Evolutionary conservation across 2,888 invertebrate genomes (phyloP).

Genomic region (Globia sparganii): DNA sequence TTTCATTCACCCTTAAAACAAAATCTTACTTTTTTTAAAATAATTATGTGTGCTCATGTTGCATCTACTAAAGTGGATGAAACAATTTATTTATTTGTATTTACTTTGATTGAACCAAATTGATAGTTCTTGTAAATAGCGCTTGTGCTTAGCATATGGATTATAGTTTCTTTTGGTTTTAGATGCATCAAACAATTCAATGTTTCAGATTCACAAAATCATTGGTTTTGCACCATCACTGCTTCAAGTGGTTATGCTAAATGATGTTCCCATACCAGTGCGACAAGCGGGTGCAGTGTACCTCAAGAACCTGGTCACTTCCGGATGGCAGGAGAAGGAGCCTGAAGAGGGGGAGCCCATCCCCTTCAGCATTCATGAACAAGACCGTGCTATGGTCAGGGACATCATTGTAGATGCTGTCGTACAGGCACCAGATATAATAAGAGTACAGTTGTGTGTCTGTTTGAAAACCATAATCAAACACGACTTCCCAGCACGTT

Average conservation of each 20-base stretch:
- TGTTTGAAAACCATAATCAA: conserved; percentile 98
- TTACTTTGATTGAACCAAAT: background rate
- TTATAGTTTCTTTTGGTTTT: background rate
- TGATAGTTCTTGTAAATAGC: background rate
- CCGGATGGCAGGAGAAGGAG: conserved; percentile 97
- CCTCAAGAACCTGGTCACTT: conserved; percentile 97
- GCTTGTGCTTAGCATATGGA: background rate
- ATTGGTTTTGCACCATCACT: conserved; percentile 98
- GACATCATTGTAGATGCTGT: conserved; percentile 98
- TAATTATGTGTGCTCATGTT: background rate
- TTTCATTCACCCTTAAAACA: background rate
- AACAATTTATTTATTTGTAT: background rate
- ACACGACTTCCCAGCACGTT: conserved; percentile 98
- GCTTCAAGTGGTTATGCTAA: conserved; percentile 97
- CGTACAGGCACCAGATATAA: conserved; percentile 97
- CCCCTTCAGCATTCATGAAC: conserved; percentile 97
- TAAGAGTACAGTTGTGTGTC: conserved; percentile 97
- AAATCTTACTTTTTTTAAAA: no score
- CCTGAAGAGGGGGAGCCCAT: conserved; percentile 93
- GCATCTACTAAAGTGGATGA: background rate
- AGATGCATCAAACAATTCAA: conserved; percentile 1
- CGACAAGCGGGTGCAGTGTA: conserved; percentile 99
- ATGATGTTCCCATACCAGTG: conserved; percentile 96
- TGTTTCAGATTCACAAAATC: conserved; percentile 91
- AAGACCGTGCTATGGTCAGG: conserved; percentile 97